Percentiles rank a stretch among this genome's conserved stretches.
Conservation (phyloP, 2,888 invertebrate species). For the Drosophila niveifrons region DNA sequence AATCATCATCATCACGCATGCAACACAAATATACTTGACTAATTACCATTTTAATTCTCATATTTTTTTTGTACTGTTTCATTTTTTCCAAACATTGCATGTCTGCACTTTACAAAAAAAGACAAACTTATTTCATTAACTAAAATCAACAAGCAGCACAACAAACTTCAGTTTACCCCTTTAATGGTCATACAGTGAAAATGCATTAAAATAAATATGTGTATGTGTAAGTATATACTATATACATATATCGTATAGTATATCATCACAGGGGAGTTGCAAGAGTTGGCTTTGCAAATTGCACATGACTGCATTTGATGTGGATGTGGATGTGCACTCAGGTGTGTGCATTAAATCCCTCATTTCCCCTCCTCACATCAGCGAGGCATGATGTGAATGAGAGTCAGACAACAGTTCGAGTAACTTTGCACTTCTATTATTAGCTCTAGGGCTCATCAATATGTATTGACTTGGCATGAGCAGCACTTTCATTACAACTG, state of each 20-base stretch:
- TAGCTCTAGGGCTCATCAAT: background rate
- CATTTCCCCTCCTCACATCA: background rate
- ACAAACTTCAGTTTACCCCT: background rate
- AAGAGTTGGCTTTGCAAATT: background rate
- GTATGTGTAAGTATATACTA: background rate
- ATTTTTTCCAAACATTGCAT: slow-evolving; percentile 53
- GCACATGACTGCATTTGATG: background rate
- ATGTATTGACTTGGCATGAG: background rate
- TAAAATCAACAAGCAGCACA: slow-evolving; percentile 51
- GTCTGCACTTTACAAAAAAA: slow-evolving; percentile 52
- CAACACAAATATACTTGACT: slow-evolving; percentile 3
- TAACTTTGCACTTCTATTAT: background rate
- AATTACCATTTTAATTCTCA: slow-evolving; percentile 40
- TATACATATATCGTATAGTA: background rate
- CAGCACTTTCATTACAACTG: background rate
- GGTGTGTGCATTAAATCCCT: slow-evolving; percentile 1
- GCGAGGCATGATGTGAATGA: background rate
- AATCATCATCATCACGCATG: background rate
- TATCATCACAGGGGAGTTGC: background rate
- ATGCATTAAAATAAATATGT: slow-evolving; percentile 60
- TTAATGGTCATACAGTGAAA: slow-evolving; percentile 45
- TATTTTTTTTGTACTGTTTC: slow-evolving; percentile 6
- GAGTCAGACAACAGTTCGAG: slow-evolving; percentile 7
- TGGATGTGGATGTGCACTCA: slow-evolving; percentile 11
- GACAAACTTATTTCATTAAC: slow-evolving; percentile 73